These are phyloP conservation scores for Vannuccia rotundouncinata DNA, from an alignment of 2,888 invertebrate genomes.

Conservation along the genomic window DNA sequence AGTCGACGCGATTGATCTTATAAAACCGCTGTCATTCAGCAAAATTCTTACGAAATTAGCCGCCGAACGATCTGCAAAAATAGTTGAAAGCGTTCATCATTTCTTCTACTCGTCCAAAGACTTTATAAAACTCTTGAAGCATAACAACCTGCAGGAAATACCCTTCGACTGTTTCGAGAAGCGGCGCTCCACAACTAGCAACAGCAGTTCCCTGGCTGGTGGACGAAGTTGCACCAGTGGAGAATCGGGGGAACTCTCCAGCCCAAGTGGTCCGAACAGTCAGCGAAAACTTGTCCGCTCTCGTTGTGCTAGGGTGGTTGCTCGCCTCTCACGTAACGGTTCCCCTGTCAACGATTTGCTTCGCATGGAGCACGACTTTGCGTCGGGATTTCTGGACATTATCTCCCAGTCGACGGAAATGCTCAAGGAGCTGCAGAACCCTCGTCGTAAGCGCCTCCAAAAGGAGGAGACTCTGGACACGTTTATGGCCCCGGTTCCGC, in stretches of 20 bases:
- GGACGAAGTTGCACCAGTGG: not conserved
- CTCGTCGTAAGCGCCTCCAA: not conserved
- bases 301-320: not conserved
- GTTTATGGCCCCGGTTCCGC: constrained; percentile 29
- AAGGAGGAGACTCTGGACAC: constrained; percentile 35
- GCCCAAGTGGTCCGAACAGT: not conserved
- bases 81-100: constrained; percentile 29
- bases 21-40: constrained; percentile 33
- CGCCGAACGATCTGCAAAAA: constrained; percentile 29
- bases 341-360: constrained; percentile 37
- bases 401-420: constrained; percentile 39
- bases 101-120: constrained; percentile 34
- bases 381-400: constrained; percentile 38
- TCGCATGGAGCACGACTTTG: constrained; percentile 38
- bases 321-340: constrained; percentile 5
- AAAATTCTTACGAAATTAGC: constrained; percentile 36
- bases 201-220: not conserved
- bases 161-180: not conserved
- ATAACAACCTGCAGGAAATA: constrained; percentile 1
- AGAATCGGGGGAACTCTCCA: not conserved
- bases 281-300: not conserved
- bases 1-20: constrained; percentile 1
- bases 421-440: constrained; percentile 33
- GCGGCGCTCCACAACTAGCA: not conserved
- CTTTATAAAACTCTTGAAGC: constrained; percentile 25